These are phyloP conservation scores for Ranitomeya variabilis DNA, from an alignment of 2,113 vertebrate species.

Conservation along the genomic window DNA sequence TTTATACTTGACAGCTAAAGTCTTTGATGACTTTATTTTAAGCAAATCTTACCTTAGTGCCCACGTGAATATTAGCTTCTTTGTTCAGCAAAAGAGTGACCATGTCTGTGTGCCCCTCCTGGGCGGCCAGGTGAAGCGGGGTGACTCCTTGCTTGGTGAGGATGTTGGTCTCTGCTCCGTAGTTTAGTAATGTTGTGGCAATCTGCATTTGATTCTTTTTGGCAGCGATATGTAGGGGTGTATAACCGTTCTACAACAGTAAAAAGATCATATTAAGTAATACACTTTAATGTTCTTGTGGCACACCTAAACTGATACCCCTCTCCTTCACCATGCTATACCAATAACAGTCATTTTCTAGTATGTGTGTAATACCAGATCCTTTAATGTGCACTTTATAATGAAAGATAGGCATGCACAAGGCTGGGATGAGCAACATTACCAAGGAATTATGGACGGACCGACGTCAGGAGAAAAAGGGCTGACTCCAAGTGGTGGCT, in stretches of 20 bases:
- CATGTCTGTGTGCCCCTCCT: conserved; percentile 92
- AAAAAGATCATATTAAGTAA: not conserved
- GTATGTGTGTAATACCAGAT: too few relatives aligned
- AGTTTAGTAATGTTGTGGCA: conserved; percentile 85
- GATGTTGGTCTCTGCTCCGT: conserved; percentile 87
- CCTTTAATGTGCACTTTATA: not conserved
- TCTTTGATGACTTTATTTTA: not conserved
- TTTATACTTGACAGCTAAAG: not conserved
- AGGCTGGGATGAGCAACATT: not conserved
- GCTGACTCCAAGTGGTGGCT: not conserved
- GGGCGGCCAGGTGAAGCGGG: conserved; percentile 90
- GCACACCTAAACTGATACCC: not conserved
- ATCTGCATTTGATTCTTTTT: conserved; percentile 99
- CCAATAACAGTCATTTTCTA: not conserved
- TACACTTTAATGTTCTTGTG: not conserved
- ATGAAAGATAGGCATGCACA: not conserved
- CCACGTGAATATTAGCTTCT: conserved; percentile 80
- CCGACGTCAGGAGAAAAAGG: not conserved
- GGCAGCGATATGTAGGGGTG: conserved; percentile 88
- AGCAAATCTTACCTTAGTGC: conserved; percentile 84
- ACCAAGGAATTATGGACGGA: not conserved
- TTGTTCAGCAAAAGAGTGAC: conserved; percentile 86
- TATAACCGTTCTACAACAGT: conserved; percentile 89
- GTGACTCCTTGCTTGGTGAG: conserved; percentile 94
- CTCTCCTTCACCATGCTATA: not conserved